phyloP scores from a whole-genome alignment of 1,140 invertebrate species.

The Euschistus heros region DNA sequence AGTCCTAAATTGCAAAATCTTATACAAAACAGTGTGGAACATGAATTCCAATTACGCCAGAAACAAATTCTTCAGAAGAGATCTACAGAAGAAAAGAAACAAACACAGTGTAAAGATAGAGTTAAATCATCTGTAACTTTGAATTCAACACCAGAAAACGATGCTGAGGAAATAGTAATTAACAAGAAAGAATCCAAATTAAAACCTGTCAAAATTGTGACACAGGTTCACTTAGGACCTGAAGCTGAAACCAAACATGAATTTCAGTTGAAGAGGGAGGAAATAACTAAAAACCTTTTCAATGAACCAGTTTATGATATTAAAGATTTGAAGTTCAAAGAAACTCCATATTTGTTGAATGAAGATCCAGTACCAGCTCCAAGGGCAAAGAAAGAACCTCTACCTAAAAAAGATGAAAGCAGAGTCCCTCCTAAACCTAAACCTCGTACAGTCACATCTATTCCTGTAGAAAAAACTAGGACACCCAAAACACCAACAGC shows the following conservation, averaged over 20 bases:
- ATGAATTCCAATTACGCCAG: constrained; percentile 21
- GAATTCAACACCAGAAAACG: background rate
- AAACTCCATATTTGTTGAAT: constrained; percentile 4
- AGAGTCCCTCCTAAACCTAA: constrained; percentile 2
- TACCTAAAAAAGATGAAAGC: background rate
- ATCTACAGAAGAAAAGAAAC: background rate
- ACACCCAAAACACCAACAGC: background rate
- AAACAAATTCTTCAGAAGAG: constrained; percentile 1
- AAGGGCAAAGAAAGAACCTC: background rate
- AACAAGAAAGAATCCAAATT: background rate
- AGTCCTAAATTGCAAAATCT: constrained; percentile 24
- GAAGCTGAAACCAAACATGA: background rate
- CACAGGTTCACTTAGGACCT: background rate
- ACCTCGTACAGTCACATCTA: constrained; percentile 1
- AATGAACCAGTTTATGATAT: background rate
- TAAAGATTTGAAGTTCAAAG: background rate
- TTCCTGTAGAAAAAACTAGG: background rate
- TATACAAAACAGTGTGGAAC: constrained; percentile 17
- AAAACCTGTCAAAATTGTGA: background rate
- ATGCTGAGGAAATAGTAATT: background rate
- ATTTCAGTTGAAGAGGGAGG: constrained; percentile 1
- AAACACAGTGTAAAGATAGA: background rate
- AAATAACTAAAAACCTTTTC: constrained; percentile 6
- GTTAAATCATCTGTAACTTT: background rate
- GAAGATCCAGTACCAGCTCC: constrained; percentile 9